A percentile compares a stretch with the other conserved stretches of the same genome.
phyloP scores from a whole-genome alignment of 1,140 invertebrate species.

The Bombus confusus region DNA sequence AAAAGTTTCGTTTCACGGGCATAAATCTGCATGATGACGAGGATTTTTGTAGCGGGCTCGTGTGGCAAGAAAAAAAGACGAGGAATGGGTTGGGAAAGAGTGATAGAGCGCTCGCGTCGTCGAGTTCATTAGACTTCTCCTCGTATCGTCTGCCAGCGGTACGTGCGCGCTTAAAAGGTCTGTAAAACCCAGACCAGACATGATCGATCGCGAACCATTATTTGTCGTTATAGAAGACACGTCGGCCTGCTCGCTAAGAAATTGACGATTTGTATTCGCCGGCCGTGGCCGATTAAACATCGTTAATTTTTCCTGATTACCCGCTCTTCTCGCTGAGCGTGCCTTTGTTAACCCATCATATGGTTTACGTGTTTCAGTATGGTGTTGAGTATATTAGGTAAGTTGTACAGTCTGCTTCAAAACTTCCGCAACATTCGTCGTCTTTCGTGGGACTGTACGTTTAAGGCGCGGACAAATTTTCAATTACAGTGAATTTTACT shows the following conservation, averaged over 20 bases:
- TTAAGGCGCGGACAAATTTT: too few relatives aligned
- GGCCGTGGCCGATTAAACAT: slow-evolving; percentile 49
- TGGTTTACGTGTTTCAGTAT: too few relatives aligned
- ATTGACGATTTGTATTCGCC: slow-evolving; percentile 29
- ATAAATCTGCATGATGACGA: slow-evolving; percentile 50
- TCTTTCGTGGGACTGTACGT: too few relatives aligned
- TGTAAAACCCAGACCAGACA: slow-evolving; percentile 39
- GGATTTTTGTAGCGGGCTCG: slow-evolving; percentile 30
- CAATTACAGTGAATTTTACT: neutral
- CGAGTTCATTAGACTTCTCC: slow-evolving; percentile 58
- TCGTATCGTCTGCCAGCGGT: slow-evolving; percentile 44
- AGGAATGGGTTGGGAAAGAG: neutral
- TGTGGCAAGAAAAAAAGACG: neutral
- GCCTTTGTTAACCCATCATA: neutral
- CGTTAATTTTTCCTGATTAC: slow-evolving; percentile 39
- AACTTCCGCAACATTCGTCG: too few relatives aligned
- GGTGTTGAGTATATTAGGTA: too few relatives aligned
- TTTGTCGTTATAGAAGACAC: slow-evolving; percentile 59
- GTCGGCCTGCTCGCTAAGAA: slow-evolving; percentile 5
- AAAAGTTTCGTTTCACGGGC: slow-evolving; percentile 38
- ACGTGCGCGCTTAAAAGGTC: slow-evolving; percentile 51
- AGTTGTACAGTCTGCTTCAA: too few relatives aligned
- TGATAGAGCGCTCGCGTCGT: slow-evolving; percentile 40
- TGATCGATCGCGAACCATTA: slow-evolving; percentile 63
- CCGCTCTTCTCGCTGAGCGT: neutral